Evolutionary conservation across 1,140 invertebrate genomes (phyloP).

Genomic region (Ooceraea biroi): DNA sequence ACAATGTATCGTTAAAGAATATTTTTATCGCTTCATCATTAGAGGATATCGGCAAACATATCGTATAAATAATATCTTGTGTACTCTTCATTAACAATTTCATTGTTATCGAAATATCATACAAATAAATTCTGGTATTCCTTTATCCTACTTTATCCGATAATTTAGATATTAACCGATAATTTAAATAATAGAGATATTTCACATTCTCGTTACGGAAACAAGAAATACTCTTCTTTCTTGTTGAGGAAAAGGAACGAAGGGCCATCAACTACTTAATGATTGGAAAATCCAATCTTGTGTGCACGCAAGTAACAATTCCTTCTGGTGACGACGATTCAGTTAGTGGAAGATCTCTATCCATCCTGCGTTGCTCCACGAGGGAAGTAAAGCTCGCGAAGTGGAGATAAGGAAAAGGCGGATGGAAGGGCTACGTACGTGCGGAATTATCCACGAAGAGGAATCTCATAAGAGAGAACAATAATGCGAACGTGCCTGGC

Average conservation of each 20-base stretch:
- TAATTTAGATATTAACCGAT: not conserved
- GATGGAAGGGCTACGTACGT: not conserved
- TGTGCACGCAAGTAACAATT: constrained; percentile 18
- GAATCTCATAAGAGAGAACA: constrained; percentile 36
- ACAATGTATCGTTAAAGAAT: too few species aligned
- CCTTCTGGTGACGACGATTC: constrained; percentile 15
- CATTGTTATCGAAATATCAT: too few species aligned
- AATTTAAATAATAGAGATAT: too few species aligned
- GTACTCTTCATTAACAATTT: too few species aligned
- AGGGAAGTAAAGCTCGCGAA: constrained; percentile 9
- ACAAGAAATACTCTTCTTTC: not conserved
- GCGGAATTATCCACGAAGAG: constrained; percentile 1
- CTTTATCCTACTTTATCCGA: not conserved
- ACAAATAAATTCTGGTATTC: not conserved
- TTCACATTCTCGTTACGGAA: not conserved
- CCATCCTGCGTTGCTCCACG: not conserved
- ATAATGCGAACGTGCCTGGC: constrained; percentile 21
- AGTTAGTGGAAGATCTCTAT: constrained; percentile 12
- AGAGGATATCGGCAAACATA: too few species aligned
- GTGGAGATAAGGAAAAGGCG: not conserved
- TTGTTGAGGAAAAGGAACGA: not conserved
- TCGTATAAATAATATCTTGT: too few species aligned
- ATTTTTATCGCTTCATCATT: too few species aligned
- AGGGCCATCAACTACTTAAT: not conserved
- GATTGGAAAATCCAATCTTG: constrained; percentile 19